Evolutionary conservation across 2,888 invertebrate genomes (phyloP).

Genomic region (Torymus auratus): DNA sequence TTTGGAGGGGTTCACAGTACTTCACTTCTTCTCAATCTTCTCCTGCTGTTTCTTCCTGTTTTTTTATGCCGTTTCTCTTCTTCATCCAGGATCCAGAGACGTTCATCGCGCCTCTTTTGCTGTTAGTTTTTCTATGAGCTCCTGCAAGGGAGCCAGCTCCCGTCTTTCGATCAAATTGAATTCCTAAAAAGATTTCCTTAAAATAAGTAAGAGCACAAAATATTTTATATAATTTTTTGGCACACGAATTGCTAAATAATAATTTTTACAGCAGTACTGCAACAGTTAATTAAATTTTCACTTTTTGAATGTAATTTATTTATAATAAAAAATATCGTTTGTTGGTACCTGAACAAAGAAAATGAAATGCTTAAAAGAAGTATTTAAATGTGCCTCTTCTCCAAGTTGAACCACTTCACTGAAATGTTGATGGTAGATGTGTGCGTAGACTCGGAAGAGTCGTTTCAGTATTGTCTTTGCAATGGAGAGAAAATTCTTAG

Average conservation of each 20-base stretch:
- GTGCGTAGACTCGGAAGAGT: conserved; percentile 98
- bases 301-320: neutral
- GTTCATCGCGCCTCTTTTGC: conserved; percentile 92
- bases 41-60: conserved; percentile 51
- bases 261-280: too few species aligned
- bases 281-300: neutral
- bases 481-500: conserved; percentile 96
- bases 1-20: conserved; percentile 72
- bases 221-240: too few species aligned
- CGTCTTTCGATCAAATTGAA: conserved; percentile 97
- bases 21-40: conserved; percentile 51
- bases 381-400: conserved; percentile 99
- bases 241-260: too few species aligned
- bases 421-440: conserved; percentile 99
- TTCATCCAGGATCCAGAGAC: conserved; percentile 56
- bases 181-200: conserved; percentile 83
- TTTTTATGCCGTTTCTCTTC: conserved; percentile 15
- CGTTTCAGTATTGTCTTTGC: conserved; percentile 99
- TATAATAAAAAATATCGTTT: too few species aligned
- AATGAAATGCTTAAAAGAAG: conserved; percentile 99
- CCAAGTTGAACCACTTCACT: conserved; percentile 97
- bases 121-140: conserved; percentile 96
- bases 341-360: conserved; percentile 90
- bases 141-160: conserved; percentile 97
- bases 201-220: neutral